Evolutionary conservation across 2,797 vertebrate genomes (phyloP).

Genomic region (Emydoidea blandingii): DNA sequence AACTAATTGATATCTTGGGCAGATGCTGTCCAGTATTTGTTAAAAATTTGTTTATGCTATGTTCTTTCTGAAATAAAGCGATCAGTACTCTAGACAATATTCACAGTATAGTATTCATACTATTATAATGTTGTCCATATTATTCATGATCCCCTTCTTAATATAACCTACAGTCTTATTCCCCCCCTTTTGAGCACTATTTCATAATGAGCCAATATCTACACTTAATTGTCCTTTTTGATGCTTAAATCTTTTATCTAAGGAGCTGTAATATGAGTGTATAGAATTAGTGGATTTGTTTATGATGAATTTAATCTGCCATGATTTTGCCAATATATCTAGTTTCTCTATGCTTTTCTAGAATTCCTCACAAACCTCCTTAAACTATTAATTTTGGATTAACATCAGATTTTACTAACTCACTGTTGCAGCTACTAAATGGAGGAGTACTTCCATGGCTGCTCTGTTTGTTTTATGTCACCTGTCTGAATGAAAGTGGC

Average conservation of each 20-base stretch:
- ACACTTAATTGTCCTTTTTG: neutral
- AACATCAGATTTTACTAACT: neutral
- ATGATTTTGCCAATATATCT: neutral
- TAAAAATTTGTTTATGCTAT: neutral
- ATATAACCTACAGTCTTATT: neutral
- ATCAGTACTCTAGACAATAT: neutral
- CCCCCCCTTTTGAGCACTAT: neutral
- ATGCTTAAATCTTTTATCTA: neutral
- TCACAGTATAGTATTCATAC: neutral
- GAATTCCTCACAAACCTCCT: neutral
- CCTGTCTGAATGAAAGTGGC: neutral
- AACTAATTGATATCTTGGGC: neutral
- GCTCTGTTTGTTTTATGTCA: neutral
- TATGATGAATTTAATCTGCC: neutral
- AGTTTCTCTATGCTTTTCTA: neutral
- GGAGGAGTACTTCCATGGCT: neutral
- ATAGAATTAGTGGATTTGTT: neutral
- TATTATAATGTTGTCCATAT: neutral
- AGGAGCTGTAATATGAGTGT: neutral
- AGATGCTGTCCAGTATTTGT: neutral
- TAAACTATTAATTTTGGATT: neutral
- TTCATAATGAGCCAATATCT: fast-evolving
- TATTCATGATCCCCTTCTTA: neutral
- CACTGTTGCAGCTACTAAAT: neutral
- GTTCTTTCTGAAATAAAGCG: neutral